phyloP scores from a whole-genome alignment of 2,888 invertebrate species.

The Nesidiocoris tenuis region DNA sequence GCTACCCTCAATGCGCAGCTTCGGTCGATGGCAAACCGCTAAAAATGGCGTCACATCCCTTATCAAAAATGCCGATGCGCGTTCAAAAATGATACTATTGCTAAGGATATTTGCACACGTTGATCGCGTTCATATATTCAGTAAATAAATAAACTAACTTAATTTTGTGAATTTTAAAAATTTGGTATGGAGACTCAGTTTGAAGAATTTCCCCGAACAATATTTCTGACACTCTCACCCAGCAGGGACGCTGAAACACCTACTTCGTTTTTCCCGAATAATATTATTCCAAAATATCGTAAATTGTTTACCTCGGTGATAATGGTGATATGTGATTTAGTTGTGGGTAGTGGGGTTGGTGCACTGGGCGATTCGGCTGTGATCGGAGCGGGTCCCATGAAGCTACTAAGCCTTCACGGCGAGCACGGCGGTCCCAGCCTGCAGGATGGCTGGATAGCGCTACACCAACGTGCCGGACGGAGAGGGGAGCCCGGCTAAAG shows the following conservation, averaged over 20 bases:
- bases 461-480: background rate
- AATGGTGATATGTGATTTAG: background rate
- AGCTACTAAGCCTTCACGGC: slow-evolving; percentile 35
- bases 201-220: no score
- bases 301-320: background rate
- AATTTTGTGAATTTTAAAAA: no score
- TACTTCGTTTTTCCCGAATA: no score
- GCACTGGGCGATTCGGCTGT: slow-evolving; percentile 2
- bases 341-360: background rate
- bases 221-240: no score
- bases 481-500: background rate
- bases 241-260: no score
- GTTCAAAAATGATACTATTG: no score
- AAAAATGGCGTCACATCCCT: slow-evolving; percentile 29
- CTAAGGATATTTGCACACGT: no score
- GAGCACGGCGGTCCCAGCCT: background rate
- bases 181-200: no score
- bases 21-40: slow-evolving; percentile 27
- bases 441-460: background rate
- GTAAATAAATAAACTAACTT: no score
- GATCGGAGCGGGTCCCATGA: slow-evolving; percentile 31
- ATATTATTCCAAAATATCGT: no score
- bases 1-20: slow-evolving; percentile 29
- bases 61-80: no score
- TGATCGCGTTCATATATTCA: no score